Conservation (phyloP, 2,888 invertebrate genomes). For the Brachylomia viminalis region DNA sequence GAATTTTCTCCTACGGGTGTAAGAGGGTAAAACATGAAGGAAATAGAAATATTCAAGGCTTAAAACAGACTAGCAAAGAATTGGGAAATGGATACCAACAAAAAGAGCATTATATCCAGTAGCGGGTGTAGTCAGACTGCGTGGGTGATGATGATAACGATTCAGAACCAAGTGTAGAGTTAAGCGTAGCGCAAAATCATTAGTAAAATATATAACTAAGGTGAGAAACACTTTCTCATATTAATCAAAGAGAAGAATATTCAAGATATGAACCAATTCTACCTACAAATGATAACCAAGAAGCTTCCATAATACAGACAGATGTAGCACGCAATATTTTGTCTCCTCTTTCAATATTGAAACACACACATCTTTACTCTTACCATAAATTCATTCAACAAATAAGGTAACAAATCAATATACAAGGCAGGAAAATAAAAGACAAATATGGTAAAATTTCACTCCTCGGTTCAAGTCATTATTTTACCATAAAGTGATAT, state of each 20-base stretch:
- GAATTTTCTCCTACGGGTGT: neutral
- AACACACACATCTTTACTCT: constrained; percentile 17
- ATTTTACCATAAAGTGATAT: constrained; percentile 68
- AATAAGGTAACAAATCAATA: constrained; percentile 50
- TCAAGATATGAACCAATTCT: neutral
- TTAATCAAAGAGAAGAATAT: neutral
- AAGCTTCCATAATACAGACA: constrained; percentile 13
- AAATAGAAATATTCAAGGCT: neutral
- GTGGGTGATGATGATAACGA: neutral
- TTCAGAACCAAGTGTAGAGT: neutral
- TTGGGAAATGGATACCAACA: neutral
- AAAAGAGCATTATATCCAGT: neutral
- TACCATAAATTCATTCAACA: constrained; percentile 40
- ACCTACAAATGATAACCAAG: neutral
- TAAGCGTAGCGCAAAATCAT: neutral
- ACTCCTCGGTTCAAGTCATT: constrained; percentile 53
- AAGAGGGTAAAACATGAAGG: neutral
- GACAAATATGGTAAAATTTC: constrained; percentile 51
- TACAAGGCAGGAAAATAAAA: constrained; percentile 23
- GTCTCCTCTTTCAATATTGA: constrained; percentile 18
- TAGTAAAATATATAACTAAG: neutral
- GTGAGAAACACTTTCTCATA: neutral
- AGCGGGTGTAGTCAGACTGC: neutral
- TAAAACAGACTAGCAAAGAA: neutral
- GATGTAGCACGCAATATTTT: constrained; percentile 20